phyloP scores from a whole-genome alignment of 2,113 vertebrate genomes.

The Chrysemys picta region DNA sequence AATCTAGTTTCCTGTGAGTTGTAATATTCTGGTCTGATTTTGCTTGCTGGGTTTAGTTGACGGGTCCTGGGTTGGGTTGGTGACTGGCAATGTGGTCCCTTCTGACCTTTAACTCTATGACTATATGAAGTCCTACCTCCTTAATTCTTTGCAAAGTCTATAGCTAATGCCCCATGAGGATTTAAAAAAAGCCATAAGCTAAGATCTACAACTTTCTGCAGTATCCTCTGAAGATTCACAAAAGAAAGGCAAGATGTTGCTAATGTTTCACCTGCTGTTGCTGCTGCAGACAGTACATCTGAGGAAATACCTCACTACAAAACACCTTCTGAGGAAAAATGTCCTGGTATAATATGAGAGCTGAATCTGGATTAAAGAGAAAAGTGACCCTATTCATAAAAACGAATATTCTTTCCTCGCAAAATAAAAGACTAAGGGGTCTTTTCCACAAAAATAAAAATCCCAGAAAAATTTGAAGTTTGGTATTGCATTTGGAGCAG shows the following conservation, averaged over 20 bases:
- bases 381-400: background rate
- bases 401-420: background rate
- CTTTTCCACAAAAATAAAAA: background rate
- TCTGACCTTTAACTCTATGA: background rate
- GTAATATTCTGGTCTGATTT: no score
- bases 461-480: background rate
- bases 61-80: background rate
- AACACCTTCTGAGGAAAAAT: background rate
- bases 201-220: background rate
- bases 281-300: accelerated
- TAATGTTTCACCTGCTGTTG: background rate
- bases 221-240: background rate
- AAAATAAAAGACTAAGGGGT: background rate
- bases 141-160: background rate
- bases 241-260: background rate
- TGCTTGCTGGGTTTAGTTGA: background rate
- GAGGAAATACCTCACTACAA: accelerated
- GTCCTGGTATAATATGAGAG: accelerated
- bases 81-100: background rate
- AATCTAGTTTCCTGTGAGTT: no score
- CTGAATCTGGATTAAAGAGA: background rate
- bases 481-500: background rate
- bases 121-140: background rate
- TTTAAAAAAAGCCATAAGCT: background rate
- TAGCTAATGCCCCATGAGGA: background rate